Percentiles rank a stretch among this genome's conserved stretches.
phyloP scores from a whole-genome alignment of 2,113 vertebrate genomes.

The Prochilodus magdalenae region DNA sequence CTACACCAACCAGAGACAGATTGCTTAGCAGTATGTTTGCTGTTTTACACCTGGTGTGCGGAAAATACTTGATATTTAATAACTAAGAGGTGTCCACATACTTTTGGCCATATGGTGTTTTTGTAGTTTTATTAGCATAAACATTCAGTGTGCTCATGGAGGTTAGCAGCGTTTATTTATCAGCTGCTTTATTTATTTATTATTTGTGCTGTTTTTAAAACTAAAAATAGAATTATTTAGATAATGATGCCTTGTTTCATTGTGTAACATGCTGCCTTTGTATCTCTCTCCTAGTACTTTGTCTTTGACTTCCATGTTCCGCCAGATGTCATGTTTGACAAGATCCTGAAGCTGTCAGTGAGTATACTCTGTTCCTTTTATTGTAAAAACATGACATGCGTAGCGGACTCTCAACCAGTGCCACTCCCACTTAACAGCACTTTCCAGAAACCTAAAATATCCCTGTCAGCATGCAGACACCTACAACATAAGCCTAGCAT shows the following conservation, averaged over 20 bases:
- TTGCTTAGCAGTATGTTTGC: too few relatives aligned
- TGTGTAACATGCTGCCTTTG: neutral
- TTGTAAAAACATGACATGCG: neutral
- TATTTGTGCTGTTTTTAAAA: neutral
- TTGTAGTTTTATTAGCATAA: too few relatives aligned
- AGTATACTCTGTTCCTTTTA: conserved; percentile 65
- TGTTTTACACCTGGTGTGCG: too few relatives aligned
- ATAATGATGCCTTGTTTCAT: conserved; percentile 1
- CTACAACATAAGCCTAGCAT: neutral
- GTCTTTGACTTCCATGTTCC: conserved; percentile 97
- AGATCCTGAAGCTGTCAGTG: conserved; percentile 96
- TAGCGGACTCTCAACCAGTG: neutral
- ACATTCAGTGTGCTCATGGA: too few relatives aligned
- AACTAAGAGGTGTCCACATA: too few relatives aligned
- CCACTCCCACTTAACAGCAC: neutral
- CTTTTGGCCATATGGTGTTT: too few relatives aligned
- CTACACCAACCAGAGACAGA: too few relatives aligned
- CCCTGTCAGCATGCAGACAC: neutral
- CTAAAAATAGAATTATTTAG: neutral
- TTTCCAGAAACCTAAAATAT: too few relatives aligned
- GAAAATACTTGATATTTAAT: too few relatives aligned
- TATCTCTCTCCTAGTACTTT: conserved; percentile 42
- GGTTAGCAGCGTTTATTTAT: too few relatives aligned
- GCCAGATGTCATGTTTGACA: conserved; percentile 97
- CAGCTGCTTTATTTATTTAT: too few relatives aligned